phyloP scores from a whole-genome alignment of 35 echinoderm and acorn worm genomes.

The Acanthaster planci region DNA sequence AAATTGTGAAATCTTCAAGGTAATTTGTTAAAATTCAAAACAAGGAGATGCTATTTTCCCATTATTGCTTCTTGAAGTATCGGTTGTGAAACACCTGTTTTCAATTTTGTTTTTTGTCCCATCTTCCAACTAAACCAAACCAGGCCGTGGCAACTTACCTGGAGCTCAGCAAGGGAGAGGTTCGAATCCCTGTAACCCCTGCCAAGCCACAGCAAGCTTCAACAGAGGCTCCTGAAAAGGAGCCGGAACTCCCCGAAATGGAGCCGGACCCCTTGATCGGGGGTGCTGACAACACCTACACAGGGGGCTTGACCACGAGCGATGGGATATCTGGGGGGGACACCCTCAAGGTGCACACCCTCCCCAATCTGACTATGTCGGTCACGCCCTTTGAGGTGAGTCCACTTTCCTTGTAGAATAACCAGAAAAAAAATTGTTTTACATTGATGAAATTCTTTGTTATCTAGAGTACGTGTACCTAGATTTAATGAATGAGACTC shows the following conservation, averaged over 20 bases:
- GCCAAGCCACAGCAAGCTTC: background rate
- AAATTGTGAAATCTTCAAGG: too few species aligned
- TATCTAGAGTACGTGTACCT: too few species aligned
- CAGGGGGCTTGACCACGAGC: background rate
- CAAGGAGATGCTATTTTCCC: too few species aligned
- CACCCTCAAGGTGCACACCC: background rate
- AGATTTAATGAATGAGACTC: too few species aligned
- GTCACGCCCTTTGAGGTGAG: background rate
- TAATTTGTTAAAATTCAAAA: too few species aligned
- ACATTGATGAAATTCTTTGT: too few species aligned
- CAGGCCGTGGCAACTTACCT: conserved; percentile 50
- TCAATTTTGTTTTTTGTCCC: too few species aligned
- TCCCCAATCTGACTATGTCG: background rate
- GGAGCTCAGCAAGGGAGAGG: conserved; percentile 37
- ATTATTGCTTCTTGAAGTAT: too few species aligned
- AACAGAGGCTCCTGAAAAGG: background rate
- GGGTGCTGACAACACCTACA: background rate
- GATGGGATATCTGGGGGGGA: background rate
- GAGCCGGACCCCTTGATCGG: background rate
- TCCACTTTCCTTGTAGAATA: background rate
- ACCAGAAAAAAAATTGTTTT: too few species aligned
- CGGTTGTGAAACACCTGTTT: too few species aligned
- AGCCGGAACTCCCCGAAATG: background rate
- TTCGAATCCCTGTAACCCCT: conserved; percentile 13
- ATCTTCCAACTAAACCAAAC: too few species aligned